Percentiles rank a stretch among this genome's conserved stretches.
Evolutionary conservation across 2,888 invertebrate species (phyloP).

Genomic region (Agrochola lychnidis): DNA sequence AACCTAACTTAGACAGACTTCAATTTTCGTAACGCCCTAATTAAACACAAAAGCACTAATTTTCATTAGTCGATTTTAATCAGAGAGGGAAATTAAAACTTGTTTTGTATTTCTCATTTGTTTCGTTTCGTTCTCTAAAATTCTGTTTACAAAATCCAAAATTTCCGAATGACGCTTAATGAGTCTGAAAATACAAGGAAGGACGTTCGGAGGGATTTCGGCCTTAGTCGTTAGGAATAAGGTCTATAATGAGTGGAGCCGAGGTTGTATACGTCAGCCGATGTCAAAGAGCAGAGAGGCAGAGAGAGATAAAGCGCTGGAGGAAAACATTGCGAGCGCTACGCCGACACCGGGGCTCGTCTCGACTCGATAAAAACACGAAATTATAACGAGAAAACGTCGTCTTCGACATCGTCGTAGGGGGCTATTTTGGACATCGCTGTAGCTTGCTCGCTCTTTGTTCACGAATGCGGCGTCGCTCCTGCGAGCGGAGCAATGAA

Average conservation of each 20-base stretch:
- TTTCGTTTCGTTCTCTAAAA: conserved; percentile 75
- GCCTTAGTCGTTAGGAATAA: conserved; percentile 74
- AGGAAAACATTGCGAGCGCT: conserved; percentile 84
- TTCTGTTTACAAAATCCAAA: conserved; percentile 85
- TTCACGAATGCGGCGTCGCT: conserved; percentile 60
- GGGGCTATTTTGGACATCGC: conserved; percentile 68
- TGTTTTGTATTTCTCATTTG: conserved; percentile 73
- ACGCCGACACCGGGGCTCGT: conserved; percentile 62
- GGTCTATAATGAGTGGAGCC: conserved; percentile 73
- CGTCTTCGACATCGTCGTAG: conserved; percentile 68
- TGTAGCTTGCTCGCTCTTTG: conserved; percentile 69
- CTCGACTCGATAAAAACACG: conserved; percentile 74
- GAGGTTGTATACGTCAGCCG: conserved; percentile 82
- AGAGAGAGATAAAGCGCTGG: conserved; percentile 85
- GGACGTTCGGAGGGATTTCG: conserved; percentile 67
- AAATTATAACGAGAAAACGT: conserved; percentile 72
- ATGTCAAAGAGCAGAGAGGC: conserved; percentile 88
- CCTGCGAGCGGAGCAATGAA: conserved; percentile 69
- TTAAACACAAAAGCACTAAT: conserved; percentile 51
- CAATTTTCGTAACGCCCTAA: conserved; percentile 44
- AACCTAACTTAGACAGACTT: conserved; percentile 21
- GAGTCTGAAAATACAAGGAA: conserved; percentile 84
- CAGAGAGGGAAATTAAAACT: conserved; percentile 60
- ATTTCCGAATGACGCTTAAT: conserved; percentile 86
- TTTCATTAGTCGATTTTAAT: conserved; percentile 64